Base-by-base conservation (phyloP, 2,888 invertebrate genomes). In the Eupithecia subumbrata region DNA sequence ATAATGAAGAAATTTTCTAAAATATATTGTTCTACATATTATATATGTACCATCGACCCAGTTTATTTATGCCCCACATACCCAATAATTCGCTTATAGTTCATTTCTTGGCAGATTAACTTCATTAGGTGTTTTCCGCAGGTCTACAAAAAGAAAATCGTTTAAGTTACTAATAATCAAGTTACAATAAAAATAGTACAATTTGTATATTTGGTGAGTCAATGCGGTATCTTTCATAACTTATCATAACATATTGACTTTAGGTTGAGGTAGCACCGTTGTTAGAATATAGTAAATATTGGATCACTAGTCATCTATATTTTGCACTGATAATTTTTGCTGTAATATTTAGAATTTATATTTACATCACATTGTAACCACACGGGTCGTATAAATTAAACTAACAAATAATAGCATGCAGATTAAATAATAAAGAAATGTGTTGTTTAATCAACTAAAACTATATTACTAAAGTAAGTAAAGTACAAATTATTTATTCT, bases 61-160 rank as follows among this genome's bases (percentile, higher is more conserved):
- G 5, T 48, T 48, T 18, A 18, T 18, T 5, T 8, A 18, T 48
- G 48, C 3, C 5, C 52, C 2, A 48, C 7, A 4, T 18, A 16
- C 52, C 11, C 52, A 22, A 56, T 11, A 22, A 56, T 22, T 56
- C 11, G 22, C 56, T 22, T 22, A 4, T 22, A 18, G 18, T 52
- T 52, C 11, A 56, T 22, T 56, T 11, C 52, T n/a, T 22, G 56
- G 12, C 60, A 25, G 12, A 25, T 12, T 25, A 60, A 68, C 25
- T 25, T 1, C 43, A 68, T 40, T 22, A 67, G n/a, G 75, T 73
- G 74, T 92, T 87, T 92, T 94, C 82, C 92, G 80, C 94, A 94
- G 94, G 94, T 93, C 90, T 83, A 84, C 89, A 85, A 82, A 91
- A 91, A 80, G 92, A 91, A 84, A 89, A 84, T 86, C 89, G 89